Percentiles rank a stretch among this genome's conserved stretches.
phyloP scores from a whole-genome alignment of 2,888 invertebrate genomes.

The Strigamia maritima region DNA sequence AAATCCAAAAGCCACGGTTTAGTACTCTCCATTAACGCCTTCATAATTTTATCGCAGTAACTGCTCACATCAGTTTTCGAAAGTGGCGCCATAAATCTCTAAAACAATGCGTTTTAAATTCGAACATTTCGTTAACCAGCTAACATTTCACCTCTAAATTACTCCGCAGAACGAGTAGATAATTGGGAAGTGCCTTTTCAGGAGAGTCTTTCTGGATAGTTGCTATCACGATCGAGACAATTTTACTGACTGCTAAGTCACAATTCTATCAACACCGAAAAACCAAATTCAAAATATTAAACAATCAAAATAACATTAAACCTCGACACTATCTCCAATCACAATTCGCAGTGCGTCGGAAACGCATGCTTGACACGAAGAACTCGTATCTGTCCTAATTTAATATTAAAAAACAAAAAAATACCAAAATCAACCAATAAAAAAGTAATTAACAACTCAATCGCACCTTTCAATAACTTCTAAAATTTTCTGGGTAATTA shows the following conservation, averaged over 20 bases:
- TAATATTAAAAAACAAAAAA: not conserved
- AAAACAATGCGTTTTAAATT: not conserved
- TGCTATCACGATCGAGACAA: not conserved
- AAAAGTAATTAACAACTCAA: not conserved
- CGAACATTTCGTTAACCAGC: too few relatives aligned
- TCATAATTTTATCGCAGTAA: not conserved
- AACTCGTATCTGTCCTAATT: not conserved
- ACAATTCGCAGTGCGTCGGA: not conserved
- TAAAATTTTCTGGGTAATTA: not conserved
- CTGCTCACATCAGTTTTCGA: not conserved
- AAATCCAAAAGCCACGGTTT: not conserved
- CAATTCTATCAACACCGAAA: not conserved
- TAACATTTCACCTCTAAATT: not conserved
- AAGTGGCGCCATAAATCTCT: not conserved
- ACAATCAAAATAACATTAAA: too few relatives aligned
- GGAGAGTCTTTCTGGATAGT: not conserved
- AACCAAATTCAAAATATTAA: not conserved
- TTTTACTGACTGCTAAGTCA: not conserved
- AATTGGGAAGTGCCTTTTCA: not conserved
- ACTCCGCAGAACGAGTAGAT: not conserved
- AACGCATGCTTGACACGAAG: not conserved
- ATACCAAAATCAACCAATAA: not conserved
- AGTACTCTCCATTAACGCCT: not conserved
- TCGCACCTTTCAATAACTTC: not conserved
- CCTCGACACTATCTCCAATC: not conserved